Evolutionary conservation across 2,113 vertebrate species (phyloP).

Genomic region (Calidris pygmaea): DNA sequence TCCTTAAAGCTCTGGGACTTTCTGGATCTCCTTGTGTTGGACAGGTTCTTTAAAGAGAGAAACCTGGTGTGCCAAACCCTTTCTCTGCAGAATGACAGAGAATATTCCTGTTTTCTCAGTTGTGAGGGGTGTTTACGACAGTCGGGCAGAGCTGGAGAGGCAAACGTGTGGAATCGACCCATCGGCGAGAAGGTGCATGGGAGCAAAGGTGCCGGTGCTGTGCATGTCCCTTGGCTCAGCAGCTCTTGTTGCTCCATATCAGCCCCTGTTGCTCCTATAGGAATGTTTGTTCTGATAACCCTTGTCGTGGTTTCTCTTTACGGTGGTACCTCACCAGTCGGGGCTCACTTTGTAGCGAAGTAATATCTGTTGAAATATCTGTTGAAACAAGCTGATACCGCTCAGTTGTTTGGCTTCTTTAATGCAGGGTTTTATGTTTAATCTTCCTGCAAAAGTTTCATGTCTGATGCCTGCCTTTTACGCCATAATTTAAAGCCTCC

Average conservation of each 20-base stretch:
- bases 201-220: neutral
- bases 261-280: neutral
- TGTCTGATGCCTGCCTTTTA: neutral
- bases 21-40: neutral
- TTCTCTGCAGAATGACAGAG: neutral
- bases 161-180: neutral
- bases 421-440: neutral
- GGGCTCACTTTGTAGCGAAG: neutral
- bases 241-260: neutral
- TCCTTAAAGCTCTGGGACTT: neutral
- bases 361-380: neutral
- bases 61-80: neutral
- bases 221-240: neutral
- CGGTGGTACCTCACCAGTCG: neutral
- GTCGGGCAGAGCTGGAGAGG: neutral
- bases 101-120: neutral
- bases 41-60: neutral
- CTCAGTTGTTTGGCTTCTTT: neutral
- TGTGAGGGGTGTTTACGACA: neutral
- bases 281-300: neutral
- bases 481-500: neutral
- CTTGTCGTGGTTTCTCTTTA: neutral
- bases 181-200: rapidly evolving
- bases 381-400: neutral
- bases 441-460: neutral